Base-by-base conservation (phyloP, 2,888 invertebrate genomes). In the Pelosia muscerda region DNA sequence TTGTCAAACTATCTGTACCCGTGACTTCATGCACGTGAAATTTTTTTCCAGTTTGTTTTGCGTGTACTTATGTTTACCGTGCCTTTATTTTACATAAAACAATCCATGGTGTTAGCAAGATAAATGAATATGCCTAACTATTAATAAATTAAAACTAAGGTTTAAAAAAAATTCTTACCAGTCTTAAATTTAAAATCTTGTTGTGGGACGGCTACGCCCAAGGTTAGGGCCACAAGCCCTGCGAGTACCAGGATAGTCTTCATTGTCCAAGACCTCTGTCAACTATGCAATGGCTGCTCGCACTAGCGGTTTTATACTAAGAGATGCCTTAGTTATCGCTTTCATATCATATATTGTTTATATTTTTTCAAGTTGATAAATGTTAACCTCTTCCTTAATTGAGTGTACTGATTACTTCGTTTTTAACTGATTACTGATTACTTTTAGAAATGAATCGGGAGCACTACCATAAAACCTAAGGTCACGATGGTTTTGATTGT, bases 221-320 rank as follows among this genome's bases (percentile, higher is more conserved):
- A 77, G 63, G 81, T 85, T 61, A 90, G 79, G 79, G 87, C 89
- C 60, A 88, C 73, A 31, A 88, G 83, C 75, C 86, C 86, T 59
- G 88, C 84, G 42, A 92, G 78, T 63, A 91, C 76, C 70, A 90
- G 74, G 82, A 90, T 84, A 85, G 88, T 86, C 87, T 88, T 91
- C 92, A 89, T 90, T 90, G 77, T 72, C 71, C 72, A 66, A 72
- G 72, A 71, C 70, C 74, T 74, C 73, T 74, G 79, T 70, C 69
- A 84, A 87, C 88, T 88, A 86, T 88, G 58, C 55, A 42, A 62
- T 54, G 25, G 58, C 57, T 31, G 38, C 15, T 28, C 10, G 19
- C 6, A 61, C 31, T 10, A 38, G 8, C 54, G 11, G 65, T 23
- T 68, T 68, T 77, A 81, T 77, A 80, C 31, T 31, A 11, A 59